Evolutionary conservation across 2,797 vertebrate genomes (phyloP), one percentile per base, ranked within the genome.

Genomic region (Yasuhikotakia modesta): DNA sequence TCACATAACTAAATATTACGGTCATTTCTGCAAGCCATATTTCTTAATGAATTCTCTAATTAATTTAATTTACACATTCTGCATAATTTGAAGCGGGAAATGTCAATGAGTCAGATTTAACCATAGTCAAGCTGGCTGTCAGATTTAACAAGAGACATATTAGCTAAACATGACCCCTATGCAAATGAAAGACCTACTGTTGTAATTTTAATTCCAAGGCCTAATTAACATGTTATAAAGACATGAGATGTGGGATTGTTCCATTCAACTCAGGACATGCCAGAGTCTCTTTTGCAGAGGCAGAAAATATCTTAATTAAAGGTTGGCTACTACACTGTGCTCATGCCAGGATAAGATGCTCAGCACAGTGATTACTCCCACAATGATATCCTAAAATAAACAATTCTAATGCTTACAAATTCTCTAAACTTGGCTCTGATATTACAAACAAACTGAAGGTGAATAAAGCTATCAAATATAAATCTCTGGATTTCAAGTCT

Each of bases 21-120:
- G 85, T 90, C 87, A 63, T 94, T 96, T 94, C 94, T 94, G 89
- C 92, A 71, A 92, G 94, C 93, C 92, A 92, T 90, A 91, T 91
- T 94, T 94, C 92, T 92, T 95, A 95, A 95, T 96, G 94, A 96
- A 96, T 95, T 95, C 91, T 90, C 92, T 96, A 96, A 97, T 96
- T 96, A 96, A 96, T 96, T 96, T 96, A 95, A 94, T 92, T 94
- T 90, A 94, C 88, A 94, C 91, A 92, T 94, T 95, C 92, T 94
- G 93, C 93, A 91, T 96, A 96, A 96, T 95, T 95, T 94, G 91
- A 88, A 94, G 92, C 90, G 92, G 94, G 85, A 95, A 97, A 92
- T 95, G 94, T 93, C 86, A 88, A 89, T 89, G 92, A 94, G 94
- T 96, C 94, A 95, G 88, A 90, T 91, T 94, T 92, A 94, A 91